Percentiles rank a stretch among this genome's conserved stretches.
These are phyloP conservation scores for Actenoides lindsayi DNA, from an alignment of 2,113 vertebrate genomes.

Conservation along the genomic window DNA sequence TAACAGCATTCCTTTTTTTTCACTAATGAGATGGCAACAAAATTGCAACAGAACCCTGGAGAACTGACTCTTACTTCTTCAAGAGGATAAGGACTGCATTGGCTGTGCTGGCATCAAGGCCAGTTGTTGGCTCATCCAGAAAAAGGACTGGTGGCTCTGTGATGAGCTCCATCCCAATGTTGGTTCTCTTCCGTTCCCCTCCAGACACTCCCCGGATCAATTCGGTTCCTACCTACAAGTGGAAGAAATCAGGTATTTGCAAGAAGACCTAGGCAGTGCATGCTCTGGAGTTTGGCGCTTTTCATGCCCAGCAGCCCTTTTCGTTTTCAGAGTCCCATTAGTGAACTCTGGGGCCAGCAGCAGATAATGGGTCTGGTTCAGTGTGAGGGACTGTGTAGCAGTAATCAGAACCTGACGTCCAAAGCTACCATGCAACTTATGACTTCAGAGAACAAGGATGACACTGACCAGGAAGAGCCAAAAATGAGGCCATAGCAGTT, in stretches of 20 bases:
- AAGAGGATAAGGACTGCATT: slow-evolving; percentile 61
- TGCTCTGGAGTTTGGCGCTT: not conserved
- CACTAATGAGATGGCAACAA: not conserved
- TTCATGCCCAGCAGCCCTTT: not conserved
- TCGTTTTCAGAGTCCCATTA: not conserved
- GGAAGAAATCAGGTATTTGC: not conserved
- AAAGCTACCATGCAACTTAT: not conserved
- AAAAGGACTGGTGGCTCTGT: slow-evolving; percentile 61
- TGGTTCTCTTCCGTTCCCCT: slow-evolving; percentile 66
- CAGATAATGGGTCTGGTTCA: not conserved
- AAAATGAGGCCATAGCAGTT: not conserved
- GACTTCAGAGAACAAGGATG: not conserved
- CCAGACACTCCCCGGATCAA: slow-evolving; percentile 62
- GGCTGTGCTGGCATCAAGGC: slow-evolving; percentile 65
- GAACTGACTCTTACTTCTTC: slow-evolving; percentile 48
- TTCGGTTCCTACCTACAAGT: slow-evolving; percentile 61
- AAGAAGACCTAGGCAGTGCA: not conserved
- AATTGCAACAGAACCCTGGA: not conserved
- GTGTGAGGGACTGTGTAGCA: not conserved
- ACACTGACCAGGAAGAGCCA: not conserved
- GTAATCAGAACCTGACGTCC: not conserved
- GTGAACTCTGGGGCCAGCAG: not conserved
- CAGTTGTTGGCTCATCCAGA: slow-evolving; percentile 59
- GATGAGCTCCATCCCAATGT: slow-evolving; percentile 64
- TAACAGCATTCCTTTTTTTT: not conserved